Evolutionary conservation across 2,888 invertebrate species (phyloP), one percentile per base, ranked within the genome.

Genomic region (Eurois occulta): DNA sequence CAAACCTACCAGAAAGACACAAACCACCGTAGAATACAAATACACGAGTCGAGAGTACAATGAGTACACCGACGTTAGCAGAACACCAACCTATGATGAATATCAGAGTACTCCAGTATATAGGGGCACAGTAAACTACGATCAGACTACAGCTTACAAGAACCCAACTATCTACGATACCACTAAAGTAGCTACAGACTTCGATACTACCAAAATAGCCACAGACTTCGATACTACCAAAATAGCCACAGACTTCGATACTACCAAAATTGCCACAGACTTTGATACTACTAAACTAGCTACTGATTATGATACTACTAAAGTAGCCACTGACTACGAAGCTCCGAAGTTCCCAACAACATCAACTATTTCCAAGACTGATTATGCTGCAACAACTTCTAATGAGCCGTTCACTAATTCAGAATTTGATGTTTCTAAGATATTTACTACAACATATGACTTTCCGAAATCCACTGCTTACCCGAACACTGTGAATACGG

Each of bases 91-190:
- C 16, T 89, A 90, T 73, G 87, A 88, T 13, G 85, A 91, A 21
- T 93, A 92, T 86, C 93, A 95, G 2, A 97, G 96, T 82, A 96
- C 96, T 73, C 94, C 96, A 2, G 80, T 89, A 1, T 93, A 91
- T 72, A 91, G 88, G 77, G 87, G 86, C 3, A 85, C 90, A 41
- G 90, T 85, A 77, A 89, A 87, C 76, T 90, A 89, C 70, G 81
- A 91, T 32, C 92, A 93, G 81, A 92, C 93, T 82, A 89, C 93
- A 86, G 88, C 88, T 0, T 90, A 87, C 76, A 90, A 87, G 84
- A 83, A 87, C 41, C 83, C 87, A 79, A 72, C 68, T 21, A 89
- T 65, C 43, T 62, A 13, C n/a, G 68, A 69, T 35, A 68, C 68
- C 24, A 41, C 41, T n/a, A 65, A 65, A 41, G 41, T n/a, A 18